A percentile compares a stretch with the other conserved stretches of the same genome.
These are phyloP conservation scores for Vireo griseus DNA, from an alignment of 2,797 vertebrate species.

Conservation along the genomic window DNA sequence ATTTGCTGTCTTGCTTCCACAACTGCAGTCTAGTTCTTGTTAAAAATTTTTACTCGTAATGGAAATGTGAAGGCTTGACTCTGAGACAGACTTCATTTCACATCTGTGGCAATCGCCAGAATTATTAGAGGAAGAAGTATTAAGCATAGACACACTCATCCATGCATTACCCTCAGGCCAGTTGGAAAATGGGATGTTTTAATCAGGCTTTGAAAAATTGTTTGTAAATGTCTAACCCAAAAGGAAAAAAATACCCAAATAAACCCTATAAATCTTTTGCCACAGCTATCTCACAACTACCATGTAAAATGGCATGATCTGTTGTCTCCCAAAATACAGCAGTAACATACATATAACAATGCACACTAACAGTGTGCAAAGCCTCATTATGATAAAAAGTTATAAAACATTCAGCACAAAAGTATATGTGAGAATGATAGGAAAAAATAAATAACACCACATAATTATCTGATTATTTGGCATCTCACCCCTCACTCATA, in stretches of 20 bases:
- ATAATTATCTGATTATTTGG: not conserved
- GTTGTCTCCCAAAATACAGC: not conserved
- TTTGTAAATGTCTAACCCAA: not conserved
- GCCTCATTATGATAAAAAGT: not conserved
- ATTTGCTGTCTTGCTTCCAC: not conserved
- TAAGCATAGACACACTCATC: not conserved
- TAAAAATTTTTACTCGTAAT: not conserved
- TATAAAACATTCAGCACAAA: not conserved
- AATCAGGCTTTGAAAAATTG: conserved; percentile 3
- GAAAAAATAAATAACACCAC: not conserved
- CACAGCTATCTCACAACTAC: not conserved
- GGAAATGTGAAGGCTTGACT: not conserved
- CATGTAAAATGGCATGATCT: not conserved
- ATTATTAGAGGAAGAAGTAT: not conserved
- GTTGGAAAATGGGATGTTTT: not conserved
- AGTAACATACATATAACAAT: not conserved
- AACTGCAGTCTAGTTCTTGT: not conserved
- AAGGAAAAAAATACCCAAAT: not conserved
- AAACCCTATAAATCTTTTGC: not conserved
- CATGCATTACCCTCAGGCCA: not conserved
- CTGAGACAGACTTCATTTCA: not conserved
- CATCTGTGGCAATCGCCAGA: not conserved
- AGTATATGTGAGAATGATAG: not conserved
- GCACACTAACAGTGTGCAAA: not conserved
- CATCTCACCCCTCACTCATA: not conserved